These are phyloP conservation scores for Danio rerio DNA, from an alignment of 2,113 vertebrate genomes.

Conservation along the genomic window DNA sequence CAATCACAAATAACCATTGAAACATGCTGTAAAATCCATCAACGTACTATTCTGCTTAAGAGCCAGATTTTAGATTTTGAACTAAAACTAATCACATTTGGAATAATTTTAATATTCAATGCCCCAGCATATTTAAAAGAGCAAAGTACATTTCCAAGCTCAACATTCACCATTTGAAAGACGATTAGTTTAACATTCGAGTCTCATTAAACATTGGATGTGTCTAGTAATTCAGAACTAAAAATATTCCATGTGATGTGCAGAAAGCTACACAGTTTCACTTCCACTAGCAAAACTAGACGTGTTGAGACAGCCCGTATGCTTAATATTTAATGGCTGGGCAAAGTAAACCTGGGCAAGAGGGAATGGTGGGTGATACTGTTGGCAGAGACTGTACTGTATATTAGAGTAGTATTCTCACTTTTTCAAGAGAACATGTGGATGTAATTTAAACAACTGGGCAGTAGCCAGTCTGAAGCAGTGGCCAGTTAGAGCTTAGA, in stretches of 20 bases:
- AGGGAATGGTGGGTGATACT: constrained; percentile 9
- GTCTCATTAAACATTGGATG: not conserved
- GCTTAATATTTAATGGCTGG: constrained; percentile 11
- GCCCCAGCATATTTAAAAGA: no score
- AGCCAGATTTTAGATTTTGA: no score
- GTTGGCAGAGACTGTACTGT: not conserved
- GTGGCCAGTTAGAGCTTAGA: not conserved
- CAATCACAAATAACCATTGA: no score
- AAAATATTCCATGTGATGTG: constrained; percentile 25
- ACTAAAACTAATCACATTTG: no score
- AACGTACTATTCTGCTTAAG: no score
- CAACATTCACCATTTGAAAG: not conserved
- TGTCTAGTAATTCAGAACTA: not conserved
- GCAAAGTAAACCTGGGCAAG: not conserved
- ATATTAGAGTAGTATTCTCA: not conserved
- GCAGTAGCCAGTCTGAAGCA: not conserved
- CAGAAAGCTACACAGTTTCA: not conserved
- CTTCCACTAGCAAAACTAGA: constrained; percentile 16
- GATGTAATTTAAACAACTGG: not conserved
- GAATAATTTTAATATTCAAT: no score
- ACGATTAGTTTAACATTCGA: not conserved
- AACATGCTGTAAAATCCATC: no score
- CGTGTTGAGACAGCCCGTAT: not conserved
- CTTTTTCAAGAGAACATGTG: not conserved
- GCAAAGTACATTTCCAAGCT: not conserved